A percentile compares a stretch with the other conserved stretches of the same genome.
phyloP scores from a whole-genome alignment of 2,113 vertebrate species.

The Laticauda laticaudata region DNA sequence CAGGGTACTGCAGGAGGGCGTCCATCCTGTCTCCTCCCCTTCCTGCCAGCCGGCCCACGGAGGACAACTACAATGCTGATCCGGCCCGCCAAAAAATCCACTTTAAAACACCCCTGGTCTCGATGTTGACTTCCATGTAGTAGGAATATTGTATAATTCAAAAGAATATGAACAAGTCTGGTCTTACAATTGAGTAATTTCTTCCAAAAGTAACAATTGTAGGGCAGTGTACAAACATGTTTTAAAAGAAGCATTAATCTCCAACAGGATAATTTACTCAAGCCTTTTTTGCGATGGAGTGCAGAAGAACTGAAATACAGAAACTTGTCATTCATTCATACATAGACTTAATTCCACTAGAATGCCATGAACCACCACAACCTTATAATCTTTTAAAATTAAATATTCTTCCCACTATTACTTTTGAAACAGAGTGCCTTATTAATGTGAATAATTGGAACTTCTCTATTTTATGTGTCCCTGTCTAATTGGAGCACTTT shows the following conservation, averaged over 20 bases:
- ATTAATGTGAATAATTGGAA: neutral
- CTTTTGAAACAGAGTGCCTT: neutral
- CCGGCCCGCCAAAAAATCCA: too few species aligned
- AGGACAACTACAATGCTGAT: too few species aligned
- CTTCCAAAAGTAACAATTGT: neutral
- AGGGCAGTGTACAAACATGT: neutral
- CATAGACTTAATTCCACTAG: neutral
- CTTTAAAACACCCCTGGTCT: too few species aligned
- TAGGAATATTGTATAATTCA: neutral
- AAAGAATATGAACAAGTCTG: neutral
- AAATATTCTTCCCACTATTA: neutral
- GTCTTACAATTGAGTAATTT: neutral
- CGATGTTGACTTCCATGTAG: neutral
- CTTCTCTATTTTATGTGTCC: neutral
- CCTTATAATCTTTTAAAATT: neutral
- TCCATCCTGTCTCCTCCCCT: too few species aligned
- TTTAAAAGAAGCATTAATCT: neutral
- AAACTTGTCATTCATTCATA: neutral
- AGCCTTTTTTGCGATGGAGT: neutral
- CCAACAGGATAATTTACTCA: neutral
- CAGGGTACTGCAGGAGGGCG: too few species aligned
- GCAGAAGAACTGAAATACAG: neutral
- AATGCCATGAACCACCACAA: neutral
- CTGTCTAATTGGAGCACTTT: neutral
- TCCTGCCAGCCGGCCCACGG: too few species aligned